phyloP scores from a whole-genome alignment of 2,888 invertebrate species.

The Tupiocoris notatus region DNA sequence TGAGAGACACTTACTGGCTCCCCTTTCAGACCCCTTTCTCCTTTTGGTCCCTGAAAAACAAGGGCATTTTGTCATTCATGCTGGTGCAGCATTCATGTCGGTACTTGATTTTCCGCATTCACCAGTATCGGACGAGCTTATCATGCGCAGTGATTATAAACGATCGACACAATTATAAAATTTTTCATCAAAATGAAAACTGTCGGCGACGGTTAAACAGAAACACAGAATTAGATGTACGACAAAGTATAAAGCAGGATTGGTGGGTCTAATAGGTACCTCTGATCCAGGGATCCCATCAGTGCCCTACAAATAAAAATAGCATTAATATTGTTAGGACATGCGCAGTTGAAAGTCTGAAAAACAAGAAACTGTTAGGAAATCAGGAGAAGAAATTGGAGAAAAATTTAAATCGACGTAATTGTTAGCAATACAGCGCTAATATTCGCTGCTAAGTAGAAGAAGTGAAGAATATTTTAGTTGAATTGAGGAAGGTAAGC shows the following conservation, averaged over 20 bases:
- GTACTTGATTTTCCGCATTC: constrained; percentile 33
- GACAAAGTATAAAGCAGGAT: background rate
- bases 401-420: too few relatives aligned
- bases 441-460: too few relatives aligned
- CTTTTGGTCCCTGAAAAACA: constrained; percentile 75
- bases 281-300: constrained; percentile 91
- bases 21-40: constrained; percentile 85
- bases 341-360: background rate
- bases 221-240: background rate
- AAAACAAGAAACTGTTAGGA: background rate
- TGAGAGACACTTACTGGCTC: constrained; percentile 66
- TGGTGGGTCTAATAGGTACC: constrained; percentile 57
- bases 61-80: constrained; percentile 27
- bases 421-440: too few relatives aligned
- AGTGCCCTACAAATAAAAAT: constrained; percentile 71
- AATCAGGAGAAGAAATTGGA: too few relatives aligned
- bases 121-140: constrained; percentile 14
- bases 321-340: constrained; percentile 1
- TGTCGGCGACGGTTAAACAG: background rate
- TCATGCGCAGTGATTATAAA: constrained; percentile 10
- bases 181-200: constrained; percentile 2
- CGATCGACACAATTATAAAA: constrained; percentile 8
- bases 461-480: too few relatives aligned
- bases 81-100: constrained; percentile 36
- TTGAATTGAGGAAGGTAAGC: too few relatives aligned